Percentiles rank a stretch among this genome's conserved stretches.
These are phyloP conservation scores for Gymnorhina tibicen DNA, from an alignment of 2,113 vertebrate species.

Conservation along the genomic window DNA sequence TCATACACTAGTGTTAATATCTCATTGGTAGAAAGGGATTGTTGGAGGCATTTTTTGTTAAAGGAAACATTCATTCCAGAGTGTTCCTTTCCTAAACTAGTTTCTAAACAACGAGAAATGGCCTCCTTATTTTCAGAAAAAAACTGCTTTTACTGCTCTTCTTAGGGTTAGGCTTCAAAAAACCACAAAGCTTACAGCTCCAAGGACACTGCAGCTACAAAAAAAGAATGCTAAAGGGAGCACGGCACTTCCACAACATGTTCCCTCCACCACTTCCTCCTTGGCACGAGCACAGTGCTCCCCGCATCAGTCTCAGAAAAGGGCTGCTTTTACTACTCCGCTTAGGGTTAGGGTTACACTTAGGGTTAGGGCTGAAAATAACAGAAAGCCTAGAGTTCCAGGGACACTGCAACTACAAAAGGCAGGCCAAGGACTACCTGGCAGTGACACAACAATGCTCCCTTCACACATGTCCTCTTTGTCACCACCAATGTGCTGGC, in stretches of 20 bases:
- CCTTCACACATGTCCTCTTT: background rate
- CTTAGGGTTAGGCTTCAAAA: accelerated
- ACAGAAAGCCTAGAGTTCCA: background rate
- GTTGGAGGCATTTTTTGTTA: background rate
- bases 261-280: background rate
- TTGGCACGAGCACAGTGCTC: background rate
- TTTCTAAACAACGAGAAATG: background rate
- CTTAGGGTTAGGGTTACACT: background rate
- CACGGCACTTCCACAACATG: background rate
- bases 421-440: background rate
- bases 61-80: background rate
- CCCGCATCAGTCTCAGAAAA: background rate
- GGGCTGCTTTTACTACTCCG: no score
- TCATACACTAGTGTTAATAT: background rate
- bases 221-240: background rate
- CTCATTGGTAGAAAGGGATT: background rate
- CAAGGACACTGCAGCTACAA: background rate
- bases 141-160: background rate
- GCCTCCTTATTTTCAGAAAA: background rate
- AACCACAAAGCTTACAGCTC: background rate
- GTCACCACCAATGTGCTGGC: background rate
- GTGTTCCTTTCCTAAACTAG: background rate
- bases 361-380: background rate
- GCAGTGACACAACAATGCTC: background rate
- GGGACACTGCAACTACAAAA: background rate